Conservation (phyloP, 2,113 vertebrate species). For the Oxygymnocypris stewartii region DNA sequence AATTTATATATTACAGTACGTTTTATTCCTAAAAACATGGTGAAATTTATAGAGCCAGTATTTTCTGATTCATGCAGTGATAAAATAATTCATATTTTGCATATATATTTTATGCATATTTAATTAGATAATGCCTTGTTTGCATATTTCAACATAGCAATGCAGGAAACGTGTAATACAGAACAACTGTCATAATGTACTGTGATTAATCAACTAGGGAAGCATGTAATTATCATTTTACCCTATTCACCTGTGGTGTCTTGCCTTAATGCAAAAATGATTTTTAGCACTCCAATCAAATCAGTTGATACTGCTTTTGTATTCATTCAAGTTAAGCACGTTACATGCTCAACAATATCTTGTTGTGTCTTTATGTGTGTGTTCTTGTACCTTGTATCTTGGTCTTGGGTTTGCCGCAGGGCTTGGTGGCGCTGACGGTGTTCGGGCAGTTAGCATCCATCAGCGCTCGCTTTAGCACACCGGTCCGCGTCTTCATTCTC, state of each 20-base stretch:
- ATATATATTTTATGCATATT: no score
- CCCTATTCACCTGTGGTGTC: not conserved
- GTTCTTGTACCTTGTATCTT: constrained; percentile 87
- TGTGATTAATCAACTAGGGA: not conserved
- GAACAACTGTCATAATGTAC: not conserved
- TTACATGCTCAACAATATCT: not conserved
- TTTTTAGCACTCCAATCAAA: not conserved
- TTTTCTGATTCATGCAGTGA: not conserved
- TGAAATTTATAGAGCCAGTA: not conserved
- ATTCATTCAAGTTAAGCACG: not conserved
- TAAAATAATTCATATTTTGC: no score
- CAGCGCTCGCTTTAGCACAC: constrained; percentile 89
- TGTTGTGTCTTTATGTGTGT: not conserved
- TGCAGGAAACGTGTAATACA: not conserved
- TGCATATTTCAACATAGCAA: not conserved
- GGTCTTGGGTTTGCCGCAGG: constrained; percentile 91
- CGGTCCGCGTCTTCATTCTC: constrained; percentile 88
- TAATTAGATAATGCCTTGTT: not conserved
- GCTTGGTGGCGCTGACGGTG: constrained; percentile 91
- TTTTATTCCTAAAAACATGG: not conserved
- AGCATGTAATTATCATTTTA: not conserved
- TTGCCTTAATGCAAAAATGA: not conserved
- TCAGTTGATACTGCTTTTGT: not conserved
- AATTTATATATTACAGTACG: not conserved
- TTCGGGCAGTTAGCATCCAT: constrained; percentile 89